phyloP scores from a whole-genome alignment of 2,888 invertebrate species.

The Eutolmus rufibarbis region DNA sequence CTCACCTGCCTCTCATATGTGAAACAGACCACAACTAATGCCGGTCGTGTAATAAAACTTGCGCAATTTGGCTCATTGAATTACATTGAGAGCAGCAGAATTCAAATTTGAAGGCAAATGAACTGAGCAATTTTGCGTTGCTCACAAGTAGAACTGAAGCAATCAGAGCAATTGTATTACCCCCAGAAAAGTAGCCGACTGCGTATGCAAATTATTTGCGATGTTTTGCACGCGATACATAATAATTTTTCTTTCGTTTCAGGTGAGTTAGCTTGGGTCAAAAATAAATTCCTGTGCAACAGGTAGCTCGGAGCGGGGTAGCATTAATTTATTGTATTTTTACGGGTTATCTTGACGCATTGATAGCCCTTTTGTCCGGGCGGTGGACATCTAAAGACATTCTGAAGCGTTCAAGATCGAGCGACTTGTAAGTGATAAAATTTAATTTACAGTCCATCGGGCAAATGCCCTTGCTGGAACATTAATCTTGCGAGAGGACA shows the following conservation, averaged over 20 bases:
- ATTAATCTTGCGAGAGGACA: not conserved
- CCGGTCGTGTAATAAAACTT: not conserved
- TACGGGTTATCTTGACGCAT: not conserved
- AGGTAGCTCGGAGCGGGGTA: not conserved
- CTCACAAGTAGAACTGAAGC: not conserved
- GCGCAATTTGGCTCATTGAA: not conserved
- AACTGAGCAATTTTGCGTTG: not conserved
- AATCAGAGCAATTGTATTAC: not conserved
- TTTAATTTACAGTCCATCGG: not conserved
- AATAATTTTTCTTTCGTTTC: not conserved
- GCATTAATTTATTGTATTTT: not conserved
- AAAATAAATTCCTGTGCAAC: not conserved
- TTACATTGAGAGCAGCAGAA: not conserved
- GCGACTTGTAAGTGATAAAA: not conserved
- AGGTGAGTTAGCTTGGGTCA: not conserved
- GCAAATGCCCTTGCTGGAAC: not conserved
- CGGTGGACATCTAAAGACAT: not conserved
- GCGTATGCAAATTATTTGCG: not conserved
- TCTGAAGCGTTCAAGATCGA: not conserved
- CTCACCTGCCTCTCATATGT: not conserved
- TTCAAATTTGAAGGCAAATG: not conserved
- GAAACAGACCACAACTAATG: not conserved
- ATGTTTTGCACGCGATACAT: not conserved
- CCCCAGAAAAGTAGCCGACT: not conserved
- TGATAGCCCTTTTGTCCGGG: not conserved